Evolutionary conservation across 2,888 invertebrate genomes (phyloP), one percentile per base, ranked within the genome.

Genomic region (Leptura quadrifasciata): DNA sequence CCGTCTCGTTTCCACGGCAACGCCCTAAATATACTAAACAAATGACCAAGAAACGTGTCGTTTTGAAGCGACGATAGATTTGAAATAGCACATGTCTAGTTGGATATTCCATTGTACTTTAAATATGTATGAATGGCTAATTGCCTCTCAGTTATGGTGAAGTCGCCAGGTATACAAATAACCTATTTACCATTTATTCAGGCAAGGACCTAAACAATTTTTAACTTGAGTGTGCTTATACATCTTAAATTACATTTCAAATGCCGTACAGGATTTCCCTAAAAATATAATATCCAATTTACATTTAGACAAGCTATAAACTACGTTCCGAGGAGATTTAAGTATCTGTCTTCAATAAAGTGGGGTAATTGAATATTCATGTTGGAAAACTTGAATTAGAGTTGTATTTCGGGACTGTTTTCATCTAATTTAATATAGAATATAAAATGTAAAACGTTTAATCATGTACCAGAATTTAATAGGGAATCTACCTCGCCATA

Each of bases 341-440:
- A 61, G 31, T 61, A 61, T 61, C 27, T 61, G 31, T 27, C 31
- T 61, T 24, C 15, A 31, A 31, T 31, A 18, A 47, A n/a, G 47
- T n/a, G 31, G 31, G 60, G n/a, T 17, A 24, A 61, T 31, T 61
- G 60, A 61, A 61, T 61, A 61, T 61, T 61, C 60, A 61, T 61
- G 31, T 31, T 31, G 27, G 6, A n/a, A 27, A 60, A 54, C n/a
- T 47, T 47, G 47, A 47, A 47, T 47, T 47, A 47, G 1, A 47
- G 4, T 4, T 47, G n/a, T 47, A 47, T 47, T 47, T n/a, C 15
- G 5, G 5, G n/a, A n/a, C 47, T 15, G 1, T 1, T 39, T 39
- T 39, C 15, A 39, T 15, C 39, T 39, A 15, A 39, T 39, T 15
- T 10, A 39, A 39, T 39, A 9, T 15, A 4, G 10, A 39, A 39